phyloP scores from a whole-genome alignment of 2,113 vertebrate species.

The Chitala chitala region DNA sequence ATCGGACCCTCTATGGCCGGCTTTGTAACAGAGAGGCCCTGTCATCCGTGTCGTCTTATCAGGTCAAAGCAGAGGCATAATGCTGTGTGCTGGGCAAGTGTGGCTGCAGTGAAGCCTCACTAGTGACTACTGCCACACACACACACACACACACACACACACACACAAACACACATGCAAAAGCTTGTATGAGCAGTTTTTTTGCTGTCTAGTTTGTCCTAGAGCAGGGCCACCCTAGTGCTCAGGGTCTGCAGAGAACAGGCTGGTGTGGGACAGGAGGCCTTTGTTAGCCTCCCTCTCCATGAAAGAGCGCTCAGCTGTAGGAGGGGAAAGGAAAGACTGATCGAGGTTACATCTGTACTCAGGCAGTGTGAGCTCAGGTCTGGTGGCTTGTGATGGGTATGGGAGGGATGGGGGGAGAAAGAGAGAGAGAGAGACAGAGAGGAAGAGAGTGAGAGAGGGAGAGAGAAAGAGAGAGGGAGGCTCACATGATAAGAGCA shows the following conservation, averaged over 20 bases:
- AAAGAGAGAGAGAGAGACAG: no score
- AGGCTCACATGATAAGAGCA: no score
- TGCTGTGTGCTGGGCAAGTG: no score
- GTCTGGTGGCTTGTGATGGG: neutral
- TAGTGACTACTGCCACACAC: no score
- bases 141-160: no score
- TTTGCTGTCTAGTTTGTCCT: neutral
- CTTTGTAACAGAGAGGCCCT: neutral
- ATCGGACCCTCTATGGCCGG: neutral
- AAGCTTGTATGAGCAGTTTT: no score
- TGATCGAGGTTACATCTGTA: neutral
- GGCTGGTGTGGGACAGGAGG: neutral
- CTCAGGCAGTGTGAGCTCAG: neutral
- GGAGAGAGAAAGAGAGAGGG: no score
- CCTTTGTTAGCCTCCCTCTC: neutral
- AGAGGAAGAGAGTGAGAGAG: no score
- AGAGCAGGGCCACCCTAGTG: neutral
- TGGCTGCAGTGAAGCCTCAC: no score
- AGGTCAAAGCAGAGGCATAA: neutral
- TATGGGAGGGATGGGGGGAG: neutral
- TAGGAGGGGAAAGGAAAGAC: neutral
- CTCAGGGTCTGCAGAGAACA: neutral
- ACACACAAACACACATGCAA: no score
- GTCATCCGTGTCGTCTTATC: no score
- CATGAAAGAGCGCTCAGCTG: neutral